These are phyloP conservation scores for Alentia gelatinosa DNA, from an alignment of 2,888 invertebrate genomes.

Conservation along the genomic window DNA sequence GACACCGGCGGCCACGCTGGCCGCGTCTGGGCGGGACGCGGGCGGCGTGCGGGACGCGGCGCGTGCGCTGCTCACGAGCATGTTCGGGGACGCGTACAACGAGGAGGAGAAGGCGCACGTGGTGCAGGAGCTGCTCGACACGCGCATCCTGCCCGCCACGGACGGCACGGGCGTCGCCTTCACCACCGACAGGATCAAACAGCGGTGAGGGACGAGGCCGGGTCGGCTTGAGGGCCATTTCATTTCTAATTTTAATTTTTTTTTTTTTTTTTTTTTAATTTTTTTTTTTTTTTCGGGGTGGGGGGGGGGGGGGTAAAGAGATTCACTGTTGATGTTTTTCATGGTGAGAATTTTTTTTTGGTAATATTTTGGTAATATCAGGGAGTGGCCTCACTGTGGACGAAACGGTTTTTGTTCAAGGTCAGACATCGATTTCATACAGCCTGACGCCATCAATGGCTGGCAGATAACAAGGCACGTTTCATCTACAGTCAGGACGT, in stretches of 20 bases:
- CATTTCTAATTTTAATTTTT: neutral
- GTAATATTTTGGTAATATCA: too few species aligned
- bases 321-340: too few species aligned
- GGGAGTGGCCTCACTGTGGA: too few species aligned
- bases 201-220: conserved; percentile 68
- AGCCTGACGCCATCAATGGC: too few species aligned
- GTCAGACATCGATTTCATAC: too few species aligned
- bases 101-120: conserved; percentile 75
- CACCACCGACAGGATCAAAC: conserved; percentile 72
- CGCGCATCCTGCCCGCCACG: conserved; percentile 73
- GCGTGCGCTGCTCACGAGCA: conserved; percentile 69
- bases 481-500: too few species aligned
- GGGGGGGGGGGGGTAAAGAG: too few species aligned
- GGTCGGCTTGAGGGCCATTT: too few species aligned
- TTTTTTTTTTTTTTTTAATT: neutral
- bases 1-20: conserved; percentile 63
- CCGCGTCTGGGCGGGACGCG: conserved; percentile 62
- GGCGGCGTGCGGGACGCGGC: conserved; percentile 66
- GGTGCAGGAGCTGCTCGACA: conserved; percentile 76
- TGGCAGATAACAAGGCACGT: too few species aligned
- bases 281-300: too few species aligned
- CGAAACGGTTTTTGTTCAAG: too few species aligned
- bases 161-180: conserved; percentile 74
- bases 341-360: too few species aligned
- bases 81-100: conserved; percentile 74